These are phyloP conservation scores for Amiota mariae DNA, from an alignment of 2,888 invertebrate genomes.

Conservation along the genomic window DNA sequence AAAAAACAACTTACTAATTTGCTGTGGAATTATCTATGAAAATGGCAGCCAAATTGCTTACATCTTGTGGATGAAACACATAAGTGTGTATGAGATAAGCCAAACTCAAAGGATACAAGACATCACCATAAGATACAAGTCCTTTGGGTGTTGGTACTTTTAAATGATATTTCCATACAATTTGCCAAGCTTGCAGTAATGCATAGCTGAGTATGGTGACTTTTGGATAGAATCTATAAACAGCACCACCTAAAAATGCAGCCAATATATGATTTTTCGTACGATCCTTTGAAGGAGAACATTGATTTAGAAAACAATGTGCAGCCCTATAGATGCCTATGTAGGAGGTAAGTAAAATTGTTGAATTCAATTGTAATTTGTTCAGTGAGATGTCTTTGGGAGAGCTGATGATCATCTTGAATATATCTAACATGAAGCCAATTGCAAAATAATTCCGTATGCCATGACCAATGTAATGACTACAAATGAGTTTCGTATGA, in stretches of 20 bases:
- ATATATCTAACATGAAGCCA: constrained; percentile 58
- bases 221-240: constrained; percentile 58
- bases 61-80: constrained; percentile 31
- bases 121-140: constrained; percentile 40
- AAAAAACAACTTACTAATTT: constrained; percentile 50
- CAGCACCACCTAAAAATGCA: constrained; percentile 60
- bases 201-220: constrained; percentile 57
- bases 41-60: constrained; percentile 43
- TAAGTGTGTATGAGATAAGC: constrained; percentile 51
- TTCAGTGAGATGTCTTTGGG: constrained; percentile 35
- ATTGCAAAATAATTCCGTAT: constrained; percentile 56
- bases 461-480: constrained; percentile 48
- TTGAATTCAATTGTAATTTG: constrained; percentile 49
- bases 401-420: constrained; percentile 50
- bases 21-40: constrained; percentile 46
- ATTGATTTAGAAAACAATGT: constrained; percentile 54
- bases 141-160: background rate
- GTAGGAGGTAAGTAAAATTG: constrained; percentile 57
- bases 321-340: constrained; percentile 60
- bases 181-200: constrained; percentile 51
- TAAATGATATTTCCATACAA: constrained; percentile 45
- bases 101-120: constrained; percentile 39
- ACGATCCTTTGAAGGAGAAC: background rate
- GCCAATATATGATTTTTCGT: constrained; percentile 52
- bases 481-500: constrained; percentile 41